Evolutionary conservation across 2,888 invertebrate species (phyloP), one percentile per base, ranked within the genome.

Genomic region (Mesorhabditis belari): DNA sequence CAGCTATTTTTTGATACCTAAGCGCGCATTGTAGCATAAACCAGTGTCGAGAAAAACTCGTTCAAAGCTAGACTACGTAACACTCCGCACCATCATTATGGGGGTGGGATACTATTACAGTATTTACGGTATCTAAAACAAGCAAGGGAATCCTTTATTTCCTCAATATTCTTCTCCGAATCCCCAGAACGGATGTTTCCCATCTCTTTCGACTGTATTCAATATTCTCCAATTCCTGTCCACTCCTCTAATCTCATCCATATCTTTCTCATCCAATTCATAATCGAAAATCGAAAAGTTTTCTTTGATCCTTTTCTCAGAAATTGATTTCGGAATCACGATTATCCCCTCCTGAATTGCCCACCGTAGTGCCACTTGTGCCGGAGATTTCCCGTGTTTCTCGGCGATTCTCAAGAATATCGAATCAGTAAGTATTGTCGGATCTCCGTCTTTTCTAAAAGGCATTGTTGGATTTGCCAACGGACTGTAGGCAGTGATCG

Each of bases 281-380:
- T 81, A 2, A n/a, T 35, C 44, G 44, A 35, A 35, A 35, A 35
- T 35, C 12, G 12, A 9, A n/a, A 35, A 17, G 44, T 35, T 35
- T 35, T 35, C 44, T 35, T 35, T 35, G 12, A 35, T 9, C 44
- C 44, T 9, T n/a, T 35, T 35, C n/a, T 35, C 44, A n/a, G 44
- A 35, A 9, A 35, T n/a, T 1, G 44, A 35, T 35, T 35, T 82
- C 17, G 82, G 81, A 24, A 82, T 69, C 5, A 81, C 80, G 57
- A 79, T 79, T 58, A 81, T 73, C 26, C 71, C 72, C 59, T 81
- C 79, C 62, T 82, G 81, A 4, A 81, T 67, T 3, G 80, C 77
- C 82, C 82, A 82, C 27, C 79, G 66, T 17, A 82, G 69, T 5
- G 81, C 64, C 12, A 82, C 68, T 61, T 82, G 82, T 29, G 82